Percentiles rank a stretch among this genome's conserved stretches.
Conservation (phyloP, 1,140 invertebrate genomes). For the Paraescarpia echinospica region DNA sequence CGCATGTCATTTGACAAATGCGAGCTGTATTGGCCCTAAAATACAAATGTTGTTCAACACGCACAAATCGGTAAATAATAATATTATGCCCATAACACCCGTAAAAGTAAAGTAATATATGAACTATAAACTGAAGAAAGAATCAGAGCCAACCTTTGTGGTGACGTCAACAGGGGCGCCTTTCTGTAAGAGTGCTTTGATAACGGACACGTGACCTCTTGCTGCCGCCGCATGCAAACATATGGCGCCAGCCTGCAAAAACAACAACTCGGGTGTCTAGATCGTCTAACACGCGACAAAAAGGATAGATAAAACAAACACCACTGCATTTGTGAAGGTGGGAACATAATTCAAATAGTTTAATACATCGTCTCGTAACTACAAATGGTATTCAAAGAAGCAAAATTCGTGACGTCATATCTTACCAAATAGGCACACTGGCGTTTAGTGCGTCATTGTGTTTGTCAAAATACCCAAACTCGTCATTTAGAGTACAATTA, state of each 20-base stretch:
- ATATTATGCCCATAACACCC: too few relatives aligned
- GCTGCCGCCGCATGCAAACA: constrained; percentile 61
- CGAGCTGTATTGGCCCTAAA: too few relatives aligned
- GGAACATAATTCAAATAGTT: neutral
- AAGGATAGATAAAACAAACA: neutral
- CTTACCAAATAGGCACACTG: neutral
- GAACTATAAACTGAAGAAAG: neutral
- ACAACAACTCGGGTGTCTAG: constrained; percentile 19
- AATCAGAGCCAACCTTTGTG: constrained; percentile 75
- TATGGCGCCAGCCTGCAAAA: constrained; percentile 56
- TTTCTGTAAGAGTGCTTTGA: constrained; percentile 91
- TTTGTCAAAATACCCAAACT: neutral
- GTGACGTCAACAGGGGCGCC: constrained; percentile 94
- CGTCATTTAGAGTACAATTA: neutral
- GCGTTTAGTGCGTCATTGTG: neutral
- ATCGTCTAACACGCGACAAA: neutral
- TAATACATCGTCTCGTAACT: neutral
- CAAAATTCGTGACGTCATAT: neutral
- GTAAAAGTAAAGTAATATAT: neutral
- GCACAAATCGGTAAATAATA: too few relatives aligned
- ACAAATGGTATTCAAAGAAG: neutral
- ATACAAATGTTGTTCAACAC: too few relatives aligned
- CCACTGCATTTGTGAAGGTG: neutral
- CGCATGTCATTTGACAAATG: too few relatives aligned
- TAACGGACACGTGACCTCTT: constrained; percentile 91